Base-by-base conservation (phyloP, 2,113 vertebrate genomes). In the Thryonomys swinderianus region DNA sequence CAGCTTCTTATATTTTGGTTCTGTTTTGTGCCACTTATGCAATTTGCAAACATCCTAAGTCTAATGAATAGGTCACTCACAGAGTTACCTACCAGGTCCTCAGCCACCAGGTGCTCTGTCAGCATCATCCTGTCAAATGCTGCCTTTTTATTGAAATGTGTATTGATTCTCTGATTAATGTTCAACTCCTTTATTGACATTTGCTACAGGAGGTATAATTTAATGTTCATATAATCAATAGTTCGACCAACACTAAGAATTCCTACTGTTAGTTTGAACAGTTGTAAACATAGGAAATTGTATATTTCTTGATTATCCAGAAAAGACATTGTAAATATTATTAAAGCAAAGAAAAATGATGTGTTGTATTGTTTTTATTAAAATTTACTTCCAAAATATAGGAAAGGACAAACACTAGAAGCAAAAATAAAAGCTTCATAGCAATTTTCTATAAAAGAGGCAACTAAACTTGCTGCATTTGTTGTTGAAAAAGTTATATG, bases 141-240 rank as follows among this genome's bases (percentile, higher is more conserved):
- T 98, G 97, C 95, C 97, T 96, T 98, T 67, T 96, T 98, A 99
- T 99, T 98, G 99, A 98, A 98, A 98, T 95, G 62, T 21, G 7
- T 83, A 99, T 99, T 96, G 99, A 99, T 99, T 99, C 98, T 90
- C 98, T 99, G 99, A 99, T 99, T 99, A 99, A 99, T 99, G 99
- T 97, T 98, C 98, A 98, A 99, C 97, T 98, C 96, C 79, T 98
- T 98, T 98, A 99, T 99, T 98, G 98, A 96, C 97, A 13, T 99
- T 98, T 98, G 98, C 98, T 97, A 95, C 98, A 98, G 98, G 98
- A 98, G 98, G 99, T 98, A 99, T 99, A 96, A 99, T 99, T 99
- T 99, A 99, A 99, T 99, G 98, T 98, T 98, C 98, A 97, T 98
- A 85, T 98, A 98, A 99, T 99, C 99, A 98, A 99, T 99, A 99